Conservation (phyloP, 1,140 invertebrate genomes). For the Drosophila sp. region DNA sequence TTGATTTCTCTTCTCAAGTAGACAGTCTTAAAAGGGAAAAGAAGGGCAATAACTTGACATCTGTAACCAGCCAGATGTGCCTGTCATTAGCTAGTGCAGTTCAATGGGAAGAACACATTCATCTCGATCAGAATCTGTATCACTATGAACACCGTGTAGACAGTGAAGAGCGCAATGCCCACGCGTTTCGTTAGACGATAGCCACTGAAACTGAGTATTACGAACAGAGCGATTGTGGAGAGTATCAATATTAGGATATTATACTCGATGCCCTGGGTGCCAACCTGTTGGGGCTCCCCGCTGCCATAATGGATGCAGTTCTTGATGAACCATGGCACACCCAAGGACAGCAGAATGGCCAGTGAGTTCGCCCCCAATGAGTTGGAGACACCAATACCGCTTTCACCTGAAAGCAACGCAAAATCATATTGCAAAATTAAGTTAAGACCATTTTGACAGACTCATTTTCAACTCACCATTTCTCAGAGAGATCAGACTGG, state of each 20-base stretch:
- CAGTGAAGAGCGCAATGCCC: conserved; percentile 85
- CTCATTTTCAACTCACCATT: conserved; percentile 87
- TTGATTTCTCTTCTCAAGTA: conserved; percentile 41
- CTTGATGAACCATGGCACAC: conserved; percentile 92
- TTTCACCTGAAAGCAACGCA: conserved; percentile 86
- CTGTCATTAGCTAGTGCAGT: conserved; percentile 53
- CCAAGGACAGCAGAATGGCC: conserved; percentile 93
- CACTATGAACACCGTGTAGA: conserved; percentile 86
- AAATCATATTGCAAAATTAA: too few relatives aligned
- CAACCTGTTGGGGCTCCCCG: conserved; percentile 79
- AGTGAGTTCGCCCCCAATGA: conserved; percentile 93
- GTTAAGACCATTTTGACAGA: too few relatives aligned
- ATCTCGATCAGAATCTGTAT: conserved; percentile 81
- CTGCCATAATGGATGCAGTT: conserved; percentile 83
- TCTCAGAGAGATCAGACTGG: conserved; percentile 91
- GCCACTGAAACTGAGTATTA: conserved; percentile 84
- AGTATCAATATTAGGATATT: conserved; percentile 86
- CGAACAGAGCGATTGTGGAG: conserved; percentile 85
- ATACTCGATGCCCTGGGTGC: conserved; percentile 85
- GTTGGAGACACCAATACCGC: conserved; percentile 93
- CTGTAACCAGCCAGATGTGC: conserved; percentile 30
- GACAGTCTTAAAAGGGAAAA: conserved; percentile 64
- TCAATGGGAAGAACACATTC: conserved; percentile 79
- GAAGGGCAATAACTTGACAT: neutral
- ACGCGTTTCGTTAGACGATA: conserved; percentile 85